Conservation (phyloP, 2,797 vertebrate genomes). For the Capromys pilorides region DNA sequence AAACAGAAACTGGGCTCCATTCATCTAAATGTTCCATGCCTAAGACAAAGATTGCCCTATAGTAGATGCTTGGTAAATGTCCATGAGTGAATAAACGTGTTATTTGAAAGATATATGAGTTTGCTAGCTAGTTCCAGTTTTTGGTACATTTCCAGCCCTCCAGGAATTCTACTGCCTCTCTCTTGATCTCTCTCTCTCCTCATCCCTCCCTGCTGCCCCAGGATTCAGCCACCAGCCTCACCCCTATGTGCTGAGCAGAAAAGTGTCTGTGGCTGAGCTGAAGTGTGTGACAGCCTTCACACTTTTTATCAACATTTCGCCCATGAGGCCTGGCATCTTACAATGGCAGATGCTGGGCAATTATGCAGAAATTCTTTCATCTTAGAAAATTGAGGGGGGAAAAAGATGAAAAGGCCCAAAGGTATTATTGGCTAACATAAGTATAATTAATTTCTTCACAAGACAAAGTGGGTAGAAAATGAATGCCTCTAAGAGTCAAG, state of each 20-base stretch:
- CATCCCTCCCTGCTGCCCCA: not conserved
- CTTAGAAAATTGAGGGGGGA: slow-evolving; percentile 54
- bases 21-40: not conserved
- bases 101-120: not conserved
- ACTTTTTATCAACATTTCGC: not conserved
- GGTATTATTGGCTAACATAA: slow-evolving; percentile 64
- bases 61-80: slow-evolving; percentile 23
- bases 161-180: not conserved
- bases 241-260: not conserved
- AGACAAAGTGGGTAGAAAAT: slow-evolving; percentile 68
- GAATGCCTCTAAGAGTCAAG: not conserved
- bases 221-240: slow-evolving; percentile 7
- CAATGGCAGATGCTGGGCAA: slow-evolving; percentile 55
- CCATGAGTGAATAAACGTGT: not conserved
- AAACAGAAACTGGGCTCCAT: not conserved
- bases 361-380: slow-evolving; percentile 68
- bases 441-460: slow-evolving; percentile 70
- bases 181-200: not conserved
- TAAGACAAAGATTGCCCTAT: not conserved
- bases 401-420: slow-evolving; percentile 63
- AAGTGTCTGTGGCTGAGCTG: not conserved
- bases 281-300: not conserved
- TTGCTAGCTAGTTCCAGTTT: not conserved
- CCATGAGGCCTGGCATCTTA: slow-evolving; percentile 10
- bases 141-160: not conserved